These are phyloP conservation scores for Hippocampus guttulatus DNA, from an alignment of 2,113 vertebrate species.

Conservation along the genomic window DNA sequence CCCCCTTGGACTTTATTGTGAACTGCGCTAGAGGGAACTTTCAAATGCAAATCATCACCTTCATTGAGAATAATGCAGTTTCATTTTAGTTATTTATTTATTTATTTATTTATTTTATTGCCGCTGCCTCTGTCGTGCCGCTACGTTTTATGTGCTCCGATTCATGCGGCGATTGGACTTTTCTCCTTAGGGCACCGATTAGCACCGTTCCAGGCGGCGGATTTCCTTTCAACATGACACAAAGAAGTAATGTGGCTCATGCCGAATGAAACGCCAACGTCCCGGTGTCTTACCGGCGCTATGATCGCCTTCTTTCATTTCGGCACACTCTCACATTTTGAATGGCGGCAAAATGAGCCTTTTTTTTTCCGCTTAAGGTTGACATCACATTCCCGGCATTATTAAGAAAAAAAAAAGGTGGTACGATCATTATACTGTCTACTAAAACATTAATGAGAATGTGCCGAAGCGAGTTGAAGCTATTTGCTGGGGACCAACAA, in stretches of 20 bases:
- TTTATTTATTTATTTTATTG: slow-evolving; percentile 16
- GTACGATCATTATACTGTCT: not conserved
- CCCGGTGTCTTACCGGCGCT: slow-evolving; percentile 12
- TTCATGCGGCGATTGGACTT: slow-evolving; percentile 37
- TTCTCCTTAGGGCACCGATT: slow-evolving; percentile 43
- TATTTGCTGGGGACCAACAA: slow-evolving; percentile 6
- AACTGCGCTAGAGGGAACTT: slow-evolving; percentile 25
- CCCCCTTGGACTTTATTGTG: slow-evolving; percentile 9
- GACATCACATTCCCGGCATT: not conserved
- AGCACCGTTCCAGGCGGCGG: slow-evolving; percentile 25
- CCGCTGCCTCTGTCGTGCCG: slow-evolving; percentile 28
- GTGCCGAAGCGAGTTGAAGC: not conserved
- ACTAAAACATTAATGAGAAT: not conserved
- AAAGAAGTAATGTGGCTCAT: slow-evolving; percentile 42
- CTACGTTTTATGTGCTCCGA: slow-evolving; percentile 24
- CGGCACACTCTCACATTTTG: slow-evolving; percentile 10
- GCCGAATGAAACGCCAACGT: slow-evolving; percentile 35
- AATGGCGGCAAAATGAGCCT: slow-evolving; percentile 26
- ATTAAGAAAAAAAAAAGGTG: not conserved
- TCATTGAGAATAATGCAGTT: slow-evolving; percentile 34
- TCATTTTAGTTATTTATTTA: slow-evolving; percentile 2
- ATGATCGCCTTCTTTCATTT: slow-evolving; percentile 3
- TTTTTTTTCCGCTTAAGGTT: slow-evolving; percentile 25
- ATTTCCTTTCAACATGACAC: slow-evolving; percentile 41
- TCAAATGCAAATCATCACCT: slow-evolving; percentile 43